Evolutionary conservation across 2,113 vertebrate species (phyloP), one percentile per base, ranked within the genome.

Genomic region (Xenus cinereus): DNA sequence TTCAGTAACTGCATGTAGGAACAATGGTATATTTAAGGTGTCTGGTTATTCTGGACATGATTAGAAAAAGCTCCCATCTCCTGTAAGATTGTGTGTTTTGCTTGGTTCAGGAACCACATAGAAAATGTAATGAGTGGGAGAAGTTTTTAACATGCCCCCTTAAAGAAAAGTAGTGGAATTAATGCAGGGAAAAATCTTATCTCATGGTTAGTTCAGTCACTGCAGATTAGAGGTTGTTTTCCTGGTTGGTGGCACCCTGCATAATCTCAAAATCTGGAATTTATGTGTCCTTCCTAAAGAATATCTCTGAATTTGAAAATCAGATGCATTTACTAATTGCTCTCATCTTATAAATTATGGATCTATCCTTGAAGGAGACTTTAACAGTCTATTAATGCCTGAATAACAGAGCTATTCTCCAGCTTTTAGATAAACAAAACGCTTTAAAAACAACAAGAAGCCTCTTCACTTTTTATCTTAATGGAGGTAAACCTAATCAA

Each of bases 401-500:
- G 63, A 91, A 14, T 88, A 87, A 74, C 51, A 81, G 64, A 84
- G 45, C 54, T 87, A 8, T 91, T 96, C 74, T 96, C 26, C 45
- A 54, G 59, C 78, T 83, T 69, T 32, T 60, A 84, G 93, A 79
- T 89, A 94, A 97, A 79, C 45, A 91, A 89, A 94, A 85, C 57
- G 51, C 85, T 91, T 95, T 90, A 76, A 76, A 91, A 95, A 53
- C 33, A 76, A 76, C 37, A 75, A 93, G 74, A 72, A 94, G 30
- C 33, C 81, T 93, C 93, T 96, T 91, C 20, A 77, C 27, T 91
- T 90, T 94, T 91, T 97, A 93, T 95, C 93, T 83, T 91, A 94
- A 93, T 94, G 72, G 88, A 83, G 94, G 90, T 62, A 95, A 93
- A 94, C 78, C 74, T 87, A 93, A 96, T 94, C 93, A 96, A 96